Evolutionary conservation across 1,140 invertebrate genomes (phyloP).

Genomic region (Caenorhabditis latens): DNA sequence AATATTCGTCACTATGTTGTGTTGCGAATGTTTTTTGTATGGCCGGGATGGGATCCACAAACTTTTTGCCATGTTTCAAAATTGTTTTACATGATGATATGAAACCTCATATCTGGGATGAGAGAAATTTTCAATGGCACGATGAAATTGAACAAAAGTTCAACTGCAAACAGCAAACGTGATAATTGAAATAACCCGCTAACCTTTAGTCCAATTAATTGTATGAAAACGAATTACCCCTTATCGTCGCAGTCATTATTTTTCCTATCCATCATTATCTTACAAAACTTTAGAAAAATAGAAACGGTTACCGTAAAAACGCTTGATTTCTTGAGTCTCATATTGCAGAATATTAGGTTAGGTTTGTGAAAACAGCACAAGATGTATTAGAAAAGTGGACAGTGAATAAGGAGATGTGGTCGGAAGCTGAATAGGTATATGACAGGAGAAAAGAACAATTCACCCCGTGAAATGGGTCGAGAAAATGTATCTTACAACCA

Average conservation of each 20-base stretch:
- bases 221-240: too few relatives aligned
- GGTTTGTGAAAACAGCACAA: constrained; percentile 2
- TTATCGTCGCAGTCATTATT: not conserved
- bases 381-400: not conserved
- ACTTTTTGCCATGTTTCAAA: constrained; percentile 26
- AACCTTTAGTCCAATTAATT: too few relatives aligned
- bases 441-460: constrained; percentile 43
- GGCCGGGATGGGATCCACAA: not conserved
- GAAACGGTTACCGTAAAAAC: constrained; percentile 18
- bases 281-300: not conserved
- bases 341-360: not conserved
- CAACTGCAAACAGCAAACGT: too few relatives aligned
- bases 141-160: too few relatives aligned
- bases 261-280: constrained; percentile 5
- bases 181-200: too few relatives aligned
- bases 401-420: constrained; percentile 47
- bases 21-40: constrained; percentile 18
- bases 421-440: constrained; percentile 37
- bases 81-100: not conserved
- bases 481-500: constrained; percentile 50
- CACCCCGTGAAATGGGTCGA: constrained; percentile 49
- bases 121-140: too few relatives aligned
- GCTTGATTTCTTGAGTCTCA: constrained; percentile 28
- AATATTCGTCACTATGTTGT: constrained; percentile 49
- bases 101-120: too few relatives aligned